Evolutionary conservation across 2,797 vertebrate genomes (phyloP).

Genomic region (Gastrophryne carolinensis): DNA sequence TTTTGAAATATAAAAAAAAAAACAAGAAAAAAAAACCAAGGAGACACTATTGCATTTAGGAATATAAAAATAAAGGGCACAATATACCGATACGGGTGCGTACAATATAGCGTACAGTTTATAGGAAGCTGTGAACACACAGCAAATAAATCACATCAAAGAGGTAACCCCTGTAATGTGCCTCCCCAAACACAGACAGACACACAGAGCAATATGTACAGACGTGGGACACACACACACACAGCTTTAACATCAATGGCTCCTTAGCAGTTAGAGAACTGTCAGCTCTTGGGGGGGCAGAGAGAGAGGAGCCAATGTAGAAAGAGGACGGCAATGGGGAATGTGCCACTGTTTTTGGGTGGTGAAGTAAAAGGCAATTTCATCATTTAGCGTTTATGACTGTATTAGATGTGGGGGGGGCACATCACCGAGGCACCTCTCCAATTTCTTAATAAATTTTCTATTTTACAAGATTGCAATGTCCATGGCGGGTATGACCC

Average conservation of each 20-base stretch:
- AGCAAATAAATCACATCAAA: slow-evolving; percentile 73
- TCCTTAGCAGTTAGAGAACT: neutral
- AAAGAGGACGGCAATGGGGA: too few relatives aligned
- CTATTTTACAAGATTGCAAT: slow-evolving; percentile 60
- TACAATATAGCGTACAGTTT: slow-evolving; percentile 93
- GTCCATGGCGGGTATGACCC: slow-evolving; percentile 47
- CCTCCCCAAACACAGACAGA: neutral
- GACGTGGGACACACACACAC: neutral
- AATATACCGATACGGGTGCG: slow-evolving; percentile 93
- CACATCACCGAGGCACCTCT: slow-evolving; percentile 59
- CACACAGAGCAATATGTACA: too few relatives aligned
- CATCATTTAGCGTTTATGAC: too few relatives aligned
- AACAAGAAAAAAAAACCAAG: slow-evolving; percentile 54
- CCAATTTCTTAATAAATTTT: slow-evolving; percentile 59
- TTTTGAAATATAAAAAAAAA: slow-evolving; percentile 72
- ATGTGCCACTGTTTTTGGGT: too few relatives aligned
- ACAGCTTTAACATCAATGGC: neutral
- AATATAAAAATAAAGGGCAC: slow-evolving; percentile 83
- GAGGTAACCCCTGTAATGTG: slow-evolving; percentile 39
- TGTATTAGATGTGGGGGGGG: too few relatives aligned
- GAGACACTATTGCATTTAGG: slow-evolving; percentile 59
- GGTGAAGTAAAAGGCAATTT: too few relatives aligned
- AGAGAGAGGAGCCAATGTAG: too few relatives aligned
- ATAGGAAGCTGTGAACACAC: slow-evolving; percentile 87
- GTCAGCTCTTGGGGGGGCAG: too few relatives aligned